Evolutionary conservation across 2,797 vertebrate species (phyloP), one percentile per base, ranked within the genome.

Genomic region (Percopsis omiscomaycus): DNA sequence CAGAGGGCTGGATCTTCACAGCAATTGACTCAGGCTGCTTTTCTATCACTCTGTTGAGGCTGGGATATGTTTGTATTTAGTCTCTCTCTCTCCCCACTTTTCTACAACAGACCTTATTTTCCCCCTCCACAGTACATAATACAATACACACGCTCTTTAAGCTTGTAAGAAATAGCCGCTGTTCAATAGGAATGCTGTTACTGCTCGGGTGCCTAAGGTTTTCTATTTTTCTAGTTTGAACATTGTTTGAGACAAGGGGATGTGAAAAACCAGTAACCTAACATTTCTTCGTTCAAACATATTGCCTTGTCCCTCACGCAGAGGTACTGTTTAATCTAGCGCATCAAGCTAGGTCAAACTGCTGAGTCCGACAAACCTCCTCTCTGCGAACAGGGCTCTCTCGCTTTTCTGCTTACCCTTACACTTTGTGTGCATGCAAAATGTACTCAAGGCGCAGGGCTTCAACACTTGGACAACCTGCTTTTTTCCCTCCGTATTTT

Each of bases 391-490:
- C 74, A 64, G 59, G 14, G 51, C 64, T 47, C 68, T 59, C 70
- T 53, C 55, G 66, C 52, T 59, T 90, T 92, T 90, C 79, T 89
- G 89, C 90, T 91, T 90, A 90, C 89, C 68, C 68, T 63, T 47
- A 83, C 85, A 87, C 57, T 89, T 87, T 83, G 88, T 88, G 82
- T 81, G 79, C 85, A 89, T 87, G 82, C 77, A 79, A 82, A 90
- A 89, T 92, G 89, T 90, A 89, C 89, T 77, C 77, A 69, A 76
- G 76, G 84, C 80, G 80, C 58, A 51, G 67, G 60, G 67, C 70
- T 80, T 74, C 76, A 61, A 60, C 61, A 46, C 54, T 71, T 62
- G 74, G 78, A 85, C 74, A 71, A 71, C 56, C 14, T 48, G 57
- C 63, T 77, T 73, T 66, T 55, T 73, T 67, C 68, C 78, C 78